These are phyloP conservation scores for Molanna angustata DNA, from an alignment of 2,888 invertebrate genomes.

Conservation along the genomic window DNA sequence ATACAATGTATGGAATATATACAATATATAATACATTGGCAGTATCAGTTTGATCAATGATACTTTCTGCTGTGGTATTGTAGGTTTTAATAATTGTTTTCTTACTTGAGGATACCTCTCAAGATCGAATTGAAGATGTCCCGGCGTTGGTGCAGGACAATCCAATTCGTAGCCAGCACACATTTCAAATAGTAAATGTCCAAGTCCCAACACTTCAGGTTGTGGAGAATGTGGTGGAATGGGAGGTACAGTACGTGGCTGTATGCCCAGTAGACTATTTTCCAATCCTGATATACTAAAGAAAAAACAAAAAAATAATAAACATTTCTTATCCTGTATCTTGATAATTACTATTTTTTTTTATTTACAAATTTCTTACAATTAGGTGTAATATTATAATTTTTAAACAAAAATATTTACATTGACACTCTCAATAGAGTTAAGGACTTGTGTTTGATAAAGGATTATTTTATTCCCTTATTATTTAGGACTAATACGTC, in stretches of 20 bases:
- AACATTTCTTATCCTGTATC: neutral
- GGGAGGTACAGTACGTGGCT: conserved; percentile 47
- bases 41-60: neutral
- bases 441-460: too few relatives aligned
- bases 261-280: conserved; percentile 77
- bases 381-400: too few relatives aligned
- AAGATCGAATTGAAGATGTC: conserved; percentile 68
- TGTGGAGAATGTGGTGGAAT: conserved; percentile 41
- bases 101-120: conserved; percentile 69
- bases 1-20: neutral
- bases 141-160: conserved; percentile 69
- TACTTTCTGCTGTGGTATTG: neutral
- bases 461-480: too few relatives aligned
- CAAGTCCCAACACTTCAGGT: conserved; percentile 64
- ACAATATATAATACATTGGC: neutral
- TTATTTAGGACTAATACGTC: too few relatives aligned
- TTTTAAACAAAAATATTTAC: too few relatives aligned
- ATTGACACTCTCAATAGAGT: too few relatives aligned
- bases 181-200: conserved; percentile 89
- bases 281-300: conserved; percentile 79
- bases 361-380: too few relatives aligned
- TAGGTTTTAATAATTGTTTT: neutral
- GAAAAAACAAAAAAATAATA: conserved; percentile 4
- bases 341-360: neutral
- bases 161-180: conserved; percentile 80